Conservation (phyloP, 2,888 invertebrate species). For the Resseliella maxima region DNA sequence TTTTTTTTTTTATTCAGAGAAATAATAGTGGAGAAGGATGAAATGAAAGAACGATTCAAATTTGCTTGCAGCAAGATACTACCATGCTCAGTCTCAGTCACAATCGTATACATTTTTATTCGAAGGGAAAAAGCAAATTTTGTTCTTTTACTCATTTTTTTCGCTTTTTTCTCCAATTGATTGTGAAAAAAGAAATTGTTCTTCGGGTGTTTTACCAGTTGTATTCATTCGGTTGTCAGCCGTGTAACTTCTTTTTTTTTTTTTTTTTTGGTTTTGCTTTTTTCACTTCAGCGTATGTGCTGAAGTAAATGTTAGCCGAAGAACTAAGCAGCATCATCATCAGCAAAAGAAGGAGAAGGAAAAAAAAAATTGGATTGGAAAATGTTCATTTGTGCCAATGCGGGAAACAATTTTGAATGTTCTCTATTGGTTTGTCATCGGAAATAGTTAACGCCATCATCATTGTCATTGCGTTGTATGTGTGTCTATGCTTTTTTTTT, state of each 20-base stretch:
- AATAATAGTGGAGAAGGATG: too few species aligned
- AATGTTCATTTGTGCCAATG: constrained; percentile 9
- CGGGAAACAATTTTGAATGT: not conserved
- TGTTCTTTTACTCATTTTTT: constrained; percentile 20
- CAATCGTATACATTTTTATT: not conserved
- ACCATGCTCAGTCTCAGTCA: constrained; percentile 6
- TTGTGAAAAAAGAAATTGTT: constrained; percentile 37
- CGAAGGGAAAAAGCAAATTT: constrained; percentile 26
- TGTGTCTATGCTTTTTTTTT: too few species aligned
- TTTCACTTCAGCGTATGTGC: not conserved
- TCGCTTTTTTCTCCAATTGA: not conserved
- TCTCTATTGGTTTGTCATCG: constrained; percentile 52
- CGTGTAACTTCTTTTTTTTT: not conserved
- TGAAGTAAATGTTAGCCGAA: not conserved
- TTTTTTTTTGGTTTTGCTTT: not conserved
- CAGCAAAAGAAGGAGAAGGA: not conserved
- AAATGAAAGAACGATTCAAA: not conserved
- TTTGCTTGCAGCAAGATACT: constrained; percentile 25
- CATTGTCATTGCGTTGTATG: constrained; percentile 45
- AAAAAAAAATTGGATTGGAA: constrained; percentile 20
- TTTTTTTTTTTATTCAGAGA: too few species aligned
- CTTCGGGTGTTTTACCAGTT: constrained; percentile 41
- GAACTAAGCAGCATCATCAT: not conserved
- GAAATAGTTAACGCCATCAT: constrained; percentile 39
- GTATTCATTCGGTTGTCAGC: constrained; percentile 30